Evolutionary conservation across 2,797 vertebrate species (phyloP).

Genomic region (Hapalemur alaotrensis): DNA sequence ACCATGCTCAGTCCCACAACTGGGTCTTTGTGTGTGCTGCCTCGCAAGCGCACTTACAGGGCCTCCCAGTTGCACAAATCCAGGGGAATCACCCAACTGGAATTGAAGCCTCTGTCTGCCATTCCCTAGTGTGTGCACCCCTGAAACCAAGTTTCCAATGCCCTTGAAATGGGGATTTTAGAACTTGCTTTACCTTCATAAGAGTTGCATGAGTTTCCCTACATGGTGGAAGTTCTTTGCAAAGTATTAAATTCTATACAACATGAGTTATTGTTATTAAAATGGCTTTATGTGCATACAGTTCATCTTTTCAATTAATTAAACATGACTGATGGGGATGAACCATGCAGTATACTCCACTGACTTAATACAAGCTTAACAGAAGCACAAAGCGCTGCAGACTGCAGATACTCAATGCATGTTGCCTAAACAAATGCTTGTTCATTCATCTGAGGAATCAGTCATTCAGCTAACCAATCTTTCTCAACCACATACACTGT

Average conservation of each 20-base stretch:
- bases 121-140: fast-evolving
- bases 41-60: fast-evolving
- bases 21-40: fast-evolving
- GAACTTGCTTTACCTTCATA: background rate
- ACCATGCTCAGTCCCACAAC: fast-evolving
- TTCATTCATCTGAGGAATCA: fast-evolving
- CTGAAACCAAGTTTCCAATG: background rate
- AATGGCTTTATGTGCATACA: background rate
- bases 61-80: fast-evolving
- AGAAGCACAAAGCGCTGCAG: background rate
- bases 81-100: fast-evolving
- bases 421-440: background rate
- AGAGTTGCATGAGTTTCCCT: background rate
- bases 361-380: background rate
- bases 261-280: background rate
- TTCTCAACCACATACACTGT: fast-evolving
- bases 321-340: background rate
- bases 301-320: background rate
- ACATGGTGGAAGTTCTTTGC: background rate
- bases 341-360: background rate
- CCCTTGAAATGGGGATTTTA: background rate
- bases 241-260: background rate
- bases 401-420: background rate
- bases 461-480: background rate
- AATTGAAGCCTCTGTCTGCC: background rate